Conservation (phyloP, 2,888 invertebrate species). For the Cordilura impudica region DNA sequence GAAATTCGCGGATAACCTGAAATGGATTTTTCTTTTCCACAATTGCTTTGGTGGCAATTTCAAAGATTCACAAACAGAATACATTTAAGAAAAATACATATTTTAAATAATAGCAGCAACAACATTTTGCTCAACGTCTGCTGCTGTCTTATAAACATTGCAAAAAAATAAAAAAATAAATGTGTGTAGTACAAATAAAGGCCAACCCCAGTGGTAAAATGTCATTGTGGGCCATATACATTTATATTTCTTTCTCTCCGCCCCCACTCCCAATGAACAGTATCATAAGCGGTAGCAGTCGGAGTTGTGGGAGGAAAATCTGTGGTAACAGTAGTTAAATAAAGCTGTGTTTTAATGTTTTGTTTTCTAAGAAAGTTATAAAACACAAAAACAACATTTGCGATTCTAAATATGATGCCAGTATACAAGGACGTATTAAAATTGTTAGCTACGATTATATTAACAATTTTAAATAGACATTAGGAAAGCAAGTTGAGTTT, state of each 20-base stretch:
- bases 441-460: conserved; percentile 24
- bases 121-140: conserved; percentile 20
- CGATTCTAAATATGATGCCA: neutral
- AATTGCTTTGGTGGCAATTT: conserved; percentile 76
- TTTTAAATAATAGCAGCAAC: conserved; percentile 3
- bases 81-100: conserved; percentile 56
- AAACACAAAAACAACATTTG: neutral
- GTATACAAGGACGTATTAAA: conserved; percentile 1
- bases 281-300: neutral
- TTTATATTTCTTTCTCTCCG: conserved; percentile 23
- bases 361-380: conserved; percentile 47
- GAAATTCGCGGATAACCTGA: conserved; percentile 77
- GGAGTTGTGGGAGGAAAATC: conserved; percentile 14
- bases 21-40: conserved; percentile 75
- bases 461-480: conserved; percentile 24
- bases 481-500: conserved; percentile 16
- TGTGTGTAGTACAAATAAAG: neutral
- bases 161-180: neutral
- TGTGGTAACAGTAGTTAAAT: conserved; percentile 46
- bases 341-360: conserved; percentile 40
- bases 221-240: conserved; percentile 53
- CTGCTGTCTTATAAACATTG: conserved; percentile 30
- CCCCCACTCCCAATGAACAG: neutral
- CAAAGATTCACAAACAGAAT: conserved; percentile 70
- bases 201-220: conserved; percentile 55